Evolutionary conservation across 2,888 invertebrate species (phyloP), one percentile per base, ranked within the genome.

Genomic region (Agriotes lineatus): DNA sequence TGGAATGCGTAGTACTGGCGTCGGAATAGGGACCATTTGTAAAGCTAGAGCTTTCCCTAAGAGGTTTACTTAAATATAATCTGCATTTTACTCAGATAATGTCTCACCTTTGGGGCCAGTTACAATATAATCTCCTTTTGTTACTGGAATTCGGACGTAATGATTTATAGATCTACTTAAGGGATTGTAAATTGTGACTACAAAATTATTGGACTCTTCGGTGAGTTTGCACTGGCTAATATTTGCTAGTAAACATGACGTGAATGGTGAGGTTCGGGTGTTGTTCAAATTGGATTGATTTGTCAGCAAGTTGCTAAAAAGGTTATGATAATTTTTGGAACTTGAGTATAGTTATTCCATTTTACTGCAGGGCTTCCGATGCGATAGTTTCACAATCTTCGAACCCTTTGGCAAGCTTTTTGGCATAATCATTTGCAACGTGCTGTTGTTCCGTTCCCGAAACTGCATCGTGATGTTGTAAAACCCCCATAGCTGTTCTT

Each of bases 391-490:
- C 85, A 85, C 88, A 44, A 76, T 84, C 74, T 76, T 79, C 2
- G 1, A 45, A 20, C 2, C 93, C 96, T 6, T 87, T 82, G 52
- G 88, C 85, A 6, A 98, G 83, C 35, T 94, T 82, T 7, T 91
- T 85, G 30, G 92, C 91, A 82, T 99, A 99, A 83, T 99, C 97
- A 56, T 90, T 82, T 0, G 96, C 93, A 0, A 99, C 93, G 81
- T 92, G 87, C 81, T 96, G 89, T 81, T 95, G 92, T 80, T 93
- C 94, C 0, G 94, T 95, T 1, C 94, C 94, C 0, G 95, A 94
- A 1, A 97, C 90, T 12, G 88, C 95, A 81, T 97, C 96, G 80
- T 97, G 97, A 80, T 97, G 96, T 81, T 97, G 96, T 91, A 93
- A 90, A 1, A 93, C 85, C 2, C 92, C 93, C 90, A 93, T 90